Evolutionary conservation across 1,140 invertebrate genomes (phyloP), one percentile per base, ranked within the genome.

Genomic region (Macrostomum lignano): DNA sequence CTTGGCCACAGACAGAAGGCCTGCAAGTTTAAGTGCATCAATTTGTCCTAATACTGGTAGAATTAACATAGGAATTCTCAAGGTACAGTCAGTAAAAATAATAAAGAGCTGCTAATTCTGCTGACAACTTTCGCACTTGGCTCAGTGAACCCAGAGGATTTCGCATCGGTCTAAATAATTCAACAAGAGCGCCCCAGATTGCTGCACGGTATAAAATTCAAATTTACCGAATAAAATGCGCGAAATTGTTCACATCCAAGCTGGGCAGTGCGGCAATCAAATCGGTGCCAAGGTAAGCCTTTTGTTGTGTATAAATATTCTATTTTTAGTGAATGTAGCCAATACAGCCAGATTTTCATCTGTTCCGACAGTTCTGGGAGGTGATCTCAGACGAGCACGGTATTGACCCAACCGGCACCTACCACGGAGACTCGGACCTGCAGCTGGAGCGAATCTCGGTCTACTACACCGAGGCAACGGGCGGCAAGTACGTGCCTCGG

Each of bases 241-340:
- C 58, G 77, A 81, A 69, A 82, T 81, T 43, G 73, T 82, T 24
- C 75, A 81, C 48, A 64, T 82, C 34, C 76, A 82, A 55, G 73
- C 70, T 35, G 77, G 77, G 32, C 76, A 81, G 53, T 82, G 76
- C 55, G 77, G 77, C 32, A 81, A 81, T 58, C 75, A 82, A 58
- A 79, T 81, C 49, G 76, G 76, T 46, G 71, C 74, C 29, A 81
- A 77, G 70, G 74, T 77, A 57, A 60, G 64, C 21, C 3, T 11
- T 22, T 36, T 5, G n/a, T 6, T 33, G 13, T 26, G 13, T 31
- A 22, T 6, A 23, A 10, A 33, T 26, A 13, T 11, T 6, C 31
- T 21, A 30, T 7, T 33, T 25, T 6, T 33, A 6, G 35, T 7
- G 6, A 7, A 6, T 21, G 7, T 11, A 5, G 36, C 17, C 17